These are phyloP conservation scores for Hetaerina titia DNA, from an alignment of 2,888 invertebrate species.

Conservation along the genomic window DNA sequence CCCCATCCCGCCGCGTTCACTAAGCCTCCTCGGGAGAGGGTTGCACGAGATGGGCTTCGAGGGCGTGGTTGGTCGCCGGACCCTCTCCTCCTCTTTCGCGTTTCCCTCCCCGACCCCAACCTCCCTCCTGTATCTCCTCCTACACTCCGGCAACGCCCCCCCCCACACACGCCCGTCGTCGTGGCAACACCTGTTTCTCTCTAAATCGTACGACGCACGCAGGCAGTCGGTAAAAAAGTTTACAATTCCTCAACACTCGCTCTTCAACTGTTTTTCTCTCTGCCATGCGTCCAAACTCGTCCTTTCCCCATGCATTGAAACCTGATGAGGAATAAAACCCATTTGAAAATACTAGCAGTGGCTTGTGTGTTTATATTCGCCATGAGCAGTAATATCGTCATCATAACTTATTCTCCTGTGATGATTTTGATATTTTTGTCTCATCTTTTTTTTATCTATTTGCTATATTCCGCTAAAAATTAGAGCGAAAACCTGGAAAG, in stretches of 20 bases:
- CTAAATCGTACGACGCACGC: neutral
- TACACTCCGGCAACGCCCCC: neutral
- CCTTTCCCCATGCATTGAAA: neutral
- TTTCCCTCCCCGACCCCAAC: neutral
- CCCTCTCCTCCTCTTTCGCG: neutral
- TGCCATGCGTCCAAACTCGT: neutral
- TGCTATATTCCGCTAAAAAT: no score
- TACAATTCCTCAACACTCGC: no score
- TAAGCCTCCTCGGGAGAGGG: neutral
- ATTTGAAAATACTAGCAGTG: no score
- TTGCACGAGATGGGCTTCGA: conserved; percentile 9
- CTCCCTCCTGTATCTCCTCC: neutral
- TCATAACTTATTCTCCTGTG: no score
- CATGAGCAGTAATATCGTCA: no score
- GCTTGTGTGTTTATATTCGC: no score
- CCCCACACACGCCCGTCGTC: neutral
- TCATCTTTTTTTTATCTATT: no score
- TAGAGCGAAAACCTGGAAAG: no score
- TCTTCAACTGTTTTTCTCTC: neutral
- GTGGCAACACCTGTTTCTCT: neutral
- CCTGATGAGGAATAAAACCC: no score
- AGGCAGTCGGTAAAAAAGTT: neutral
- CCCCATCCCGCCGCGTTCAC: neutral
- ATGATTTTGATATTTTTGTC: no score
- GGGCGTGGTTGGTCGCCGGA: conserved; percentile 32